Conservation (phyloP, 2,888 invertebrate genomes). For the Serrognathus titanus region DNA sequence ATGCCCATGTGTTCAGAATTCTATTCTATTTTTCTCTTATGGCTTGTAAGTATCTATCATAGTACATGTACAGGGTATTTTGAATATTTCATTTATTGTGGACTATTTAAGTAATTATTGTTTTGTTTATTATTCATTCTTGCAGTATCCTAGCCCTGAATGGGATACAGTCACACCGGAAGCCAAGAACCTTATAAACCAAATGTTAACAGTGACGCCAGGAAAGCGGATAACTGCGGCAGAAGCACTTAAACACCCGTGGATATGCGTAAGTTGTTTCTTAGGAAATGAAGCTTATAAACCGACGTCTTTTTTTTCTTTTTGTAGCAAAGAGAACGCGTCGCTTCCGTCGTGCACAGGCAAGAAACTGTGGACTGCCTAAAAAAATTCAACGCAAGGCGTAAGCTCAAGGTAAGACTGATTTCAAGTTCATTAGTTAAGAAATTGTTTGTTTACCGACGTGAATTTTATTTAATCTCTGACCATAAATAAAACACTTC, state of each 20-base stretch:
- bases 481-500: background rate
- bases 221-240: constrained; percentile 97
- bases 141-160: constrained; percentile 97
- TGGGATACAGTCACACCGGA: constrained; percentile 99
- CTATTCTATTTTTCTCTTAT: too few relatives aligned
- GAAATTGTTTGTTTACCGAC: background rate
- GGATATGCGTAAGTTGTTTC: constrained; percentile 87
- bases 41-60: too few relatives aligned
- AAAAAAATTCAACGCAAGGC: constrained; percentile 99
- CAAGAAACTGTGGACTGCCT: constrained; percentile 99
- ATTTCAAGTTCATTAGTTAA: background rate
- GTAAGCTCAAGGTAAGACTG: constrained; percentile 86
- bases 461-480: background rate
- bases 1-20: too few relatives aligned
- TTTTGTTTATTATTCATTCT: constrained; percentile 15
- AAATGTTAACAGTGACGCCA: constrained; percentile 99
- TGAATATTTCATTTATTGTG: too few relatives aligned
- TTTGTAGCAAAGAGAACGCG: constrained; percentile 94
- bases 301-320: constrained; percentile 31
- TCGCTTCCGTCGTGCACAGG: constrained; percentile 97
- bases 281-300: background rate
- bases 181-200: constrained; percentile 98
- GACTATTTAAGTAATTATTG: too few relatives aligned
- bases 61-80: too few relatives aligned
- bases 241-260: constrained; percentile 98